Evolutionary conservation across 1,140 invertebrate species (phyloP), one percentile per base, ranked within the genome.

Genomic region (Pogonognathellus flavescens): DNA sequence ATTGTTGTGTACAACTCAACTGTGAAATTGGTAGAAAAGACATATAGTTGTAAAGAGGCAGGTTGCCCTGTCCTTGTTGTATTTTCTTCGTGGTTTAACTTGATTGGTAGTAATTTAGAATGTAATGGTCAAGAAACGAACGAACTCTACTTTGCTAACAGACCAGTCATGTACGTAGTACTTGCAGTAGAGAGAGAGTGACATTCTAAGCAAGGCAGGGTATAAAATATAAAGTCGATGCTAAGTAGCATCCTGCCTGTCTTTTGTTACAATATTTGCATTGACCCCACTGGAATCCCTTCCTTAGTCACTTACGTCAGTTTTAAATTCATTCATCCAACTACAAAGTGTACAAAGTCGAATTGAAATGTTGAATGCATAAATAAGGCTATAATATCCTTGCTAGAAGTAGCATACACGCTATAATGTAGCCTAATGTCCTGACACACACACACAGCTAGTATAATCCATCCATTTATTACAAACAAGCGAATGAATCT

Each of bases 1-100:
- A 76, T 76, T 76, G 70, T 76, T 76, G 14, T 76, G 70, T 76
- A 49, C 70, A 76, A 50, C 70, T 76, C 13, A 76, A 76, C 70
- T 76, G 70, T 49, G 41, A 76, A 76, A 13, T 20, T 20, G 31
- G 31, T 41, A 41, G 31, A 41, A 41, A 41, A 41, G 31, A 41
- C 31, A 41, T 41, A 1, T 41, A 41, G 2, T 41, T 3, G 31
- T 41, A 41, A 41, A 41, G 6, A 41, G 31, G 31, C 31, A 41
- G 31, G 31, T 41, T 41, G 31, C 6, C 31, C 31, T 41, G 31
- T 41, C 31, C 31, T 41, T 41, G 31, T 41, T 41, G 31, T 41
- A 41, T 6, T 6, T 41, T 41, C 31, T 41, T 41, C 31, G 31
- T 41, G 31, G 31, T 41, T 76, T 76, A n/a, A 76, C 31, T 76